Conservation (phyloP, 92 coral and sea anemone genomes). For the Pocillopora grandis region DNA sequence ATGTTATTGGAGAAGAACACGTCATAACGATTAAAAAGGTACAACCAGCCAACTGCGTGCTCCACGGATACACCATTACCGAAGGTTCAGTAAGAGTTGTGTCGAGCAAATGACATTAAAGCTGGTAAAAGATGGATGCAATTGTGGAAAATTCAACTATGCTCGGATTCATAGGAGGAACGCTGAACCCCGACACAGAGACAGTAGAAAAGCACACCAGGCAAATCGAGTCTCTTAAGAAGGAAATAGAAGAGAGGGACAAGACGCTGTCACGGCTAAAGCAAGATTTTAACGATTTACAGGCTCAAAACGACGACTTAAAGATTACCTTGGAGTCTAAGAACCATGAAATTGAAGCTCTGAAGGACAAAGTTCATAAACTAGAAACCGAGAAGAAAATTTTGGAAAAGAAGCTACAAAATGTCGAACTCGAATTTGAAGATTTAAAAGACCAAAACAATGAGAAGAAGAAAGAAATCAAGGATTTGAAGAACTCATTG, state of each 20-base stretch:
- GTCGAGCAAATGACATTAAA: too few species aligned
- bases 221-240: constrained; percentile 5
- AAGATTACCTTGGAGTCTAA: constrained; percentile 21
- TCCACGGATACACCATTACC: too few species aligned
- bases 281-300: constrained; percentile 29
- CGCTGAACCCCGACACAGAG: not conserved
- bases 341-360: constrained; percentile 38
- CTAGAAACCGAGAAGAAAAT: constrained; percentile 41
- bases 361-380: constrained; percentile 38
- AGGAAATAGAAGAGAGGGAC: constrained; percentile 23
- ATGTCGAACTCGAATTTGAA: constrained; percentile 32
- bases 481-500: not conserved
- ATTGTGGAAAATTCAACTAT: not conserved
- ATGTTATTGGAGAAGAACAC: too few species aligned
- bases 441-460: constrained; percentile 29
- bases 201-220: not conserved
- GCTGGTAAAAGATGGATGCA: too few species aligned
- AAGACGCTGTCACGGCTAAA: constrained; percentile 30
- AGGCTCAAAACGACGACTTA: constrained; percentile 38
- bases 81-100: too few species aligned
- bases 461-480: constrained; percentile 19
- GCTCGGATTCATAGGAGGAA: not conserved
- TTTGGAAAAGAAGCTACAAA: constrained; percentile 36
- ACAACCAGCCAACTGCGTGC: too few species aligned
- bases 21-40: too few species aligned